Conservation (phyloP, 2,888 invertebrate species). For the Philaethria dido region DNA sequence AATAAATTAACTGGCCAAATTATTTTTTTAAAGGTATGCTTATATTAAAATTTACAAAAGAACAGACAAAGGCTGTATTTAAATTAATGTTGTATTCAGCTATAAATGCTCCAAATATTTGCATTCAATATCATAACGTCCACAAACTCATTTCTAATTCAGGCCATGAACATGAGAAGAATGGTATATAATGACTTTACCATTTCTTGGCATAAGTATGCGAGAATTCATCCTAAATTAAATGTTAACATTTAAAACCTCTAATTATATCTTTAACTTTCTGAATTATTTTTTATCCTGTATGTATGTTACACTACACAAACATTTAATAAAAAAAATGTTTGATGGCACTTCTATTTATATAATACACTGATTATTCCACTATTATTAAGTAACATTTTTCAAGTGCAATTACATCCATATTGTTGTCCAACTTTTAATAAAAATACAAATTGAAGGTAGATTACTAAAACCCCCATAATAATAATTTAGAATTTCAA, state of each 20-base stretch:
- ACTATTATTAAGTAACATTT: too few species aligned
- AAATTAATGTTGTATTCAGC: constrained; percentile 25
- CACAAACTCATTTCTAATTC: constrained; percentile 43
- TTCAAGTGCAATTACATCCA: background rate
- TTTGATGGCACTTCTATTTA: background rate
- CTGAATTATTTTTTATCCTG: background rate
- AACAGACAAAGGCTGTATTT: constrained; percentile 29
- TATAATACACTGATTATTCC: background rate
- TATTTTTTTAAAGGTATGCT: background rate
- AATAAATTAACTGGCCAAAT: too few species aligned
- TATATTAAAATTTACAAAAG: constrained; percentile 25
- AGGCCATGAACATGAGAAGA: constrained; percentile 45
- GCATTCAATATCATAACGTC: constrained; percentile 71
- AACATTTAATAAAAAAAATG: too few species aligned
- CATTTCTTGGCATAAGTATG: background rate
- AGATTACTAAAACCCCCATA: constrained; percentile 5
- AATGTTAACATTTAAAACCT: background rate
- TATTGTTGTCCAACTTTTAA: background rate
- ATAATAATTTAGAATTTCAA: background rate
- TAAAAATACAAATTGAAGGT: constrained; percentile 37
- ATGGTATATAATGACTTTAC: background rate
- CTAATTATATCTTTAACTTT: background rate
- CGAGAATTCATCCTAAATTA: background rate
- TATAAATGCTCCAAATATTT: constrained; percentile 51
- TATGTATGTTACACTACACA: background rate